Base-by-base conservation (phyloP, 2,888 invertebrate species). In the Harmothoe impar region DNA sequence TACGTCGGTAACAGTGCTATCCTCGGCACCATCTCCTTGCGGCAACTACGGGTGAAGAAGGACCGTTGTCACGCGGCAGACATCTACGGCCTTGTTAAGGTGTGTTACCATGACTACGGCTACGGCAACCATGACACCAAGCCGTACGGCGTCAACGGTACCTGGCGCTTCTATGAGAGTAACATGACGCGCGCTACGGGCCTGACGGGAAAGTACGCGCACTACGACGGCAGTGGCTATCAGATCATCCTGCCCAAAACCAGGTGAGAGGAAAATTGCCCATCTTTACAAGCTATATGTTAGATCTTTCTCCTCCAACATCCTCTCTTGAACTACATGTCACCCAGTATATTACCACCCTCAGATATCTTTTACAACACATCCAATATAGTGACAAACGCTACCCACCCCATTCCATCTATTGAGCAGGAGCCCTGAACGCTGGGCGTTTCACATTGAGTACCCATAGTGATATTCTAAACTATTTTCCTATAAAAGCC, bases 191-290 rank as follows among this genome's bases (percentile, higher is more conserved):
- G 91, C 17, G 91, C 90, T 7, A 52, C 77, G 33, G 52, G 62
- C 93, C 56, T 94, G 92, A 25, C 15, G 91, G 94, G 94, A 17
- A 91, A 92, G 35, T 92, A 93, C 91, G 93, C 93, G 29, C 86
- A 93, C 54, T 95, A 95, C 92, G 94, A 93, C 43, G 93, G 93
- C 12, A 93, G 93, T 43, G 95, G 95, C 15, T 94, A 92, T 89
- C 89, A 92, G 33, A 88, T 93, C 25, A 29, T 84, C 52, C 89
- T 92, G 0, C 43, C 68, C 43, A 62, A 72, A 31, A 85, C 62
- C 52, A 78, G 90, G 91, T 91, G 12, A 88, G 52, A 25, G 29
- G 43, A 3, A 43, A 43, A 43, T n/a, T 7, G 43, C 0, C 10
- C 3, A 31, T 86, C 10, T 54, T 90, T n/a, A n/a, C 72, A 25